Conservation (phyloP, 2,113 vertebrate species). For the Onychostruthus taczanowskii region DNA sequence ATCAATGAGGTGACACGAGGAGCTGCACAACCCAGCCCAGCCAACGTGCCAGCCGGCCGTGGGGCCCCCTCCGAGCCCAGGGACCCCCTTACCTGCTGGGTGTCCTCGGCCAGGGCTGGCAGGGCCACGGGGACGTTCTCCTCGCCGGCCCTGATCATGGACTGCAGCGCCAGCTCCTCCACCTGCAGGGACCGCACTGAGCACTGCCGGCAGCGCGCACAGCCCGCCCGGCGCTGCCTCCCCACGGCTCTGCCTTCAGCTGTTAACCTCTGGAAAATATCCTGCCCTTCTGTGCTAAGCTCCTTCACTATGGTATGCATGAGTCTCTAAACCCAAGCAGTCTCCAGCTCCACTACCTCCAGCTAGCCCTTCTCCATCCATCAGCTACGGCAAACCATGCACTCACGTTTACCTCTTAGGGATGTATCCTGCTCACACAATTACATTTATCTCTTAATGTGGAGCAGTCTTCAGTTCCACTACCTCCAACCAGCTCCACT, state of each 20-base stretch:
- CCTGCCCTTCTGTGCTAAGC: not conserved
- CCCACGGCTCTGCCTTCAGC: not conserved
- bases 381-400: not conserved
- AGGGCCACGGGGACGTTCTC: not conserved
- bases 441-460: not conserved
- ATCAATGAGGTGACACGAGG: accelerated
- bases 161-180: conserved; percentile 79
- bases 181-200: conserved; percentile 52
- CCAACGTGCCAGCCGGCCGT: too few relatives aligned
- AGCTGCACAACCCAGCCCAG: not conserved
- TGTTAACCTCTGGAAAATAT: too few relatives aligned
- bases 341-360: not conserved
- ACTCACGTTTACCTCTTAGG: not conserved
- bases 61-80: not conserved
- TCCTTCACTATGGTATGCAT: not conserved
- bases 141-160: conserved; percentile 68
- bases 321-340: not conserved
- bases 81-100: conserved; percentile 34
- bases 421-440: not conserved
- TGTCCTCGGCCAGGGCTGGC: not conserved
- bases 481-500: too few relatives aligned
- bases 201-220: not conserved
- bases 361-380: not conserved
- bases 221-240: too few relatives aligned
- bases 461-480: too few relatives aligned